These are phyloP conservation scores for Ischnura elegans DNA, from an alignment of 2,888 invertebrate species.

Conservation along the genomic window DNA sequence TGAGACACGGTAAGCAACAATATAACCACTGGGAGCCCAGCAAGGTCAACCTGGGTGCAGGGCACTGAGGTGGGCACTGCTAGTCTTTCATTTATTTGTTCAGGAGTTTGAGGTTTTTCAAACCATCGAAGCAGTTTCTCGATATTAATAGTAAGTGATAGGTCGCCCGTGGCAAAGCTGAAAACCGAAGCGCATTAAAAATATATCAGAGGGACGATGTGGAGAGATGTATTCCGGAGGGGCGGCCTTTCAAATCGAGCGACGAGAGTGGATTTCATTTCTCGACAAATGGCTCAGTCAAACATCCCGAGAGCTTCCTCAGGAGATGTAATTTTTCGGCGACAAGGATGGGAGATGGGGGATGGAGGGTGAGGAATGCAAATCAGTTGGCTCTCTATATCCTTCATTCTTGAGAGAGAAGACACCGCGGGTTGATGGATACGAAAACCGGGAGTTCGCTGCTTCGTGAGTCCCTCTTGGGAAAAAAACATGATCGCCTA, in stretches of 20 bases:
- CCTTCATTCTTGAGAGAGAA: background rate
- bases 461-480: background rate
- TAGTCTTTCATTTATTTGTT: too few relatives aligned
- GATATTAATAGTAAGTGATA: too few relatives aligned
- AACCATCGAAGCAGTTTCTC: too few relatives aligned
- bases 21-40: too few relatives aligned
- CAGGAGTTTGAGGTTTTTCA: too few relatives aligned
- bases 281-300: conserved; percentile 19
- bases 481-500: background rate
- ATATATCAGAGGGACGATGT: background rate
- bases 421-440: background rate
- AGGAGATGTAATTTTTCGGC: conserved; percentile 9
- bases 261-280: background rate
- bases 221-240: background rate
- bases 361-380: conserved; percentile 5
- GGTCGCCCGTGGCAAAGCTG: too few relatives aligned
- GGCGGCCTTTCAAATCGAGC: background rate
- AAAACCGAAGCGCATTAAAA: too few relatives aligned
- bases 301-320: conserved; percentile 9
- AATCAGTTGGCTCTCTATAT: background rate
- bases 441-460: background rate
- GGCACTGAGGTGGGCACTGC: too few relatives aligned
- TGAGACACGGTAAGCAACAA: too few relatives aligned
- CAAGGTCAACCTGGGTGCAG: too few relatives aligned
- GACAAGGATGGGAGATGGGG: background rate